These are phyloP conservation scores for Aurelia aurita DNA, from an alignment of 30 jellyfish, hydroid and myxozoan genomes.

Conservation along the genomic window DNA sequence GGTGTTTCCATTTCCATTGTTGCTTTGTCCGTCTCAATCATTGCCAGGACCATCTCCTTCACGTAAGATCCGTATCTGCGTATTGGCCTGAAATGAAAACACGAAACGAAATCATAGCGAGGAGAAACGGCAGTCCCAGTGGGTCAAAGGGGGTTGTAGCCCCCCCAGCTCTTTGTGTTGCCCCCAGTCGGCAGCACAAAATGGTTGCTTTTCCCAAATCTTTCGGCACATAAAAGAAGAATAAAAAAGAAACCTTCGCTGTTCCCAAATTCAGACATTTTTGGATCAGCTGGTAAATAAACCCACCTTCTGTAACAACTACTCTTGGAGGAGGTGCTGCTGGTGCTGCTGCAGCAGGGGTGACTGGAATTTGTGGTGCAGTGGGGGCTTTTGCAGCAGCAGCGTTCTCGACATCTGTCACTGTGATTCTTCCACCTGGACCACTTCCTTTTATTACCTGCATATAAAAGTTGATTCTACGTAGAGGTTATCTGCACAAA, in stretches of 20 bases:
- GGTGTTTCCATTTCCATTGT: constrained; percentile 99
- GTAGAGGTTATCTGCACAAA: too few relatives aligned
- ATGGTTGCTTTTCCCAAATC: too few relatives aligned
- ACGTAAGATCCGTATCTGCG: constrained; percentile 75
- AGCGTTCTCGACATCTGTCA: constrained; percentile 75
- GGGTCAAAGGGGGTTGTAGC: too few relatives aligned
- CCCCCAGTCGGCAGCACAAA: too few relatives aligned
- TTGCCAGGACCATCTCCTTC: constrained; percentile 97
- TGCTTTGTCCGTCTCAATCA: constrained; percentile 98
- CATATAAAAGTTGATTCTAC: neutral
- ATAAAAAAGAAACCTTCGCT: too few relatives aligned
- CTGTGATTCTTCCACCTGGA: constrained; percentile 92
- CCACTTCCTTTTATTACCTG: constrained; percentile 85
- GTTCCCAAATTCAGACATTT: too few relatives aligned
- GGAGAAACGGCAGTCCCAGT: too few relatives aligned
- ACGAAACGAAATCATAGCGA: too few relatives aligned
- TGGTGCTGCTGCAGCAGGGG: constrained; percentile 54
- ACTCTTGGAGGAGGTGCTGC: constrained; percentile 61
- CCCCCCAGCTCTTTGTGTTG: too few relatives aligned
- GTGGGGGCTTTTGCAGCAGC: constrained; percentile 26
- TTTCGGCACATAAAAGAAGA: too few relatives aligned
- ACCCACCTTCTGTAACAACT: constrained; percentile 55
- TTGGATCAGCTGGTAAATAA: too few relatives aligned
- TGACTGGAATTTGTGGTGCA: constrained; percentile 46
- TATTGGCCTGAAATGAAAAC: constrained; percentile 41